phyloP scores from a whole-genome alignment of 1,140 invertebrate genomes.

The Procambarus clarkii region DNA sequence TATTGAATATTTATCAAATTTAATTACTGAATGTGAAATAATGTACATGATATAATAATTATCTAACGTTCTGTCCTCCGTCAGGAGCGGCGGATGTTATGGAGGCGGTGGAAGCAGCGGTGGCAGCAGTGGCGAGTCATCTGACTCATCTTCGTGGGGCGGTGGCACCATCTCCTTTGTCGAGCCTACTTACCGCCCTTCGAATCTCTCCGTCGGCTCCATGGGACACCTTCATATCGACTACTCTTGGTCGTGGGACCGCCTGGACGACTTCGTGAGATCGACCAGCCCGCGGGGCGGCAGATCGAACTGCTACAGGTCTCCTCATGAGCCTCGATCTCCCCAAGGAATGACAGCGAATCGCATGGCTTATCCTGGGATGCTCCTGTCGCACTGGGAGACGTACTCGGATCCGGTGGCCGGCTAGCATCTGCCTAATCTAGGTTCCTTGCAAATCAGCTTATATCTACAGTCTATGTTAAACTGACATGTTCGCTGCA shows the following conservation, averaged over 20 bases:
- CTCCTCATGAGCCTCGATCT: background rate
- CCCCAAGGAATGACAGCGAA: background rate
- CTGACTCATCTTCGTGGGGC: background rate
- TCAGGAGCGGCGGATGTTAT: constrained; percentile 16
- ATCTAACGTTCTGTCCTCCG: background rate
- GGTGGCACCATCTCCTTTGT: constrained; percentile 50
- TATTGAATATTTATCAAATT: too few species aligned
- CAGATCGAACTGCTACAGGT: background rate
- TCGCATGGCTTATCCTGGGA: background rate
- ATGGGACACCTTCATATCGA: constrained; percentile 55
- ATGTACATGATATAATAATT: too few species aligned
- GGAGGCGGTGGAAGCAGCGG: constrained; percentile 27
- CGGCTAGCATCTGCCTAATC: background rate
- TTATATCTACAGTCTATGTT: too few species aligned
- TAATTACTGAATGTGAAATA: too few species aligned
- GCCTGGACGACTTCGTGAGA: constrained; percentile 56
- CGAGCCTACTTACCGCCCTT: constrained; percentile 44
- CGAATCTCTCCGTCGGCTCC: constrained; percentile 56
- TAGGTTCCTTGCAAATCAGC: background rate
- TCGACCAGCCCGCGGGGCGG: constrained; percentile 33
- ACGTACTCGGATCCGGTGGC: constrained; percentile 25
- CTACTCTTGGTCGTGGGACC: constrained; percentile 62
- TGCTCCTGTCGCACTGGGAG: constrained; percentile 13
- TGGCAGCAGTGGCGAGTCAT: constrained; percentile 9
- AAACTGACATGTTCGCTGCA: too few species aligned